Base-by-base conservation (phyloP, 2,113 vertebrate species). In the Peromyscus californicus region DNA sequence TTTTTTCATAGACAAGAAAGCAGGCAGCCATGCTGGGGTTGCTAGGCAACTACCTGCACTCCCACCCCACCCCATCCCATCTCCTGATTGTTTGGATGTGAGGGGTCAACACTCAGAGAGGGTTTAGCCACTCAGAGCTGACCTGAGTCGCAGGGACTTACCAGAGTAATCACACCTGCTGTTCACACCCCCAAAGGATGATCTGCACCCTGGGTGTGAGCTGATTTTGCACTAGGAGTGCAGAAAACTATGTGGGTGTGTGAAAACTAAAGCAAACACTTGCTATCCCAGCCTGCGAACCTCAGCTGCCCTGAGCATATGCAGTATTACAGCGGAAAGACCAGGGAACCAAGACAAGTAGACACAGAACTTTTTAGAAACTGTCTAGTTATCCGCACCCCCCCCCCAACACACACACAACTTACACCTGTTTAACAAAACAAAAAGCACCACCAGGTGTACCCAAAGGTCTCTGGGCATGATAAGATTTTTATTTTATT, bases 211-310 rank as follows among this genome's bases (percentile, higher is more conserved):
- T 1, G 72, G 82, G 48, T 57, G 36, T 9, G 76, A 95, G 19
- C 72, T 91, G 78, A 72, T 29, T 94, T 88, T 93, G 54, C 70
- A 72, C 72, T 57, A 59, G 51, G 65, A 63, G 51, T 48, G 89
- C 16, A 83, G 78, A 89, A 72, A 69, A 92, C 48, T 16, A 45
- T 0, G 45, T 45, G 26, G 69, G 8, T 39, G 89, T 96, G 94
- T 78, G 87, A 93, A 92, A 94, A 92, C 54, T 10, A 93, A 59
- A 93, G 48, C 83, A 29, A 89, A 72, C 74, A 17, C 75, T 69
- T 69, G 51, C 67, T 48, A 80, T 91, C 17, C 74, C 48, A 8
- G 91, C 92, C 83, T 42, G 87, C 36, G 80, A 88, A 65, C 22
- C 75, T 63, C 86, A 29, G 95, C 48, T 54, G 79, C 91, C 84